These are phyloP conservation scores for Stegodyphus dumicola DNA, from an alignment of 1,140 invertebrate genomes.

Conservation along the genomic window DNA sequence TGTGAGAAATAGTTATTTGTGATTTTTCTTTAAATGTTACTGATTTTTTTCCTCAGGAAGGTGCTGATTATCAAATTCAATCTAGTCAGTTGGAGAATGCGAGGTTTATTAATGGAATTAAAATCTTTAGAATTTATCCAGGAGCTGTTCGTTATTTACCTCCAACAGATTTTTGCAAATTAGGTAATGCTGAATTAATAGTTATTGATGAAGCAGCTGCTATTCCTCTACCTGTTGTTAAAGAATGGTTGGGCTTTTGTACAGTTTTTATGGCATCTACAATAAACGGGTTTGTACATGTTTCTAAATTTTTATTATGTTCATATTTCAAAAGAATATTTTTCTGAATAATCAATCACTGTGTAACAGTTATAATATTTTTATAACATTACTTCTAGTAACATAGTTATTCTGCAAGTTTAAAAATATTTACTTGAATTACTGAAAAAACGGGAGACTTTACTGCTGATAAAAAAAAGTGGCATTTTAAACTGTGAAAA, in stretches of 20 bases:
- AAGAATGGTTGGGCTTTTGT: conserved; percentile 85
- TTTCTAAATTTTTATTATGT: not conserved
- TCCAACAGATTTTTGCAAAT: conserved; percentile 83
- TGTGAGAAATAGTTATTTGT: too few species aligned
- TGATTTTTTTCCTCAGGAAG: conserved; percentile 76
- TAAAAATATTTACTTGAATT: too few species aligned
- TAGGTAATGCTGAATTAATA: conserved; percentile 92
- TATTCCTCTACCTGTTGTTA: conserved; percentile 94
- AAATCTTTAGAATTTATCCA: conserved; percentile 87
- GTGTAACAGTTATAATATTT: too few species aligned
- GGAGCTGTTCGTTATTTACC: conserved; percentile 98
- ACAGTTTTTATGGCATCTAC: conserved; percentile 97
- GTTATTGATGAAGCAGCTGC: conserved; percentile 99
- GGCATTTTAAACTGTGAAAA: too few species aligned
- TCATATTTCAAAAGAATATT: too few species aligned
- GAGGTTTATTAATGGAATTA: conserved; percentile 93
- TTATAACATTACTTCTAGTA: too few species aligned
- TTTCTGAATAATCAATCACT: too few species aligned
- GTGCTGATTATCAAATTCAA: conserved; percentile 93
- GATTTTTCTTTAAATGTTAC: not conserved
- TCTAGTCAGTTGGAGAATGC: conserved; percentile 96
- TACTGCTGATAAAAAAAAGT: too few species aligned
- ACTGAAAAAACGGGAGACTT: too few species aligned
- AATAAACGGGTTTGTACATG: conserved; percentile 81
- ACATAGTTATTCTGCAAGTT: too few species aligned